Evolutionary conservation across 2,797 vertebrate species (phyloP).

Genomic region (Acanthopagrus latus): DNA sequence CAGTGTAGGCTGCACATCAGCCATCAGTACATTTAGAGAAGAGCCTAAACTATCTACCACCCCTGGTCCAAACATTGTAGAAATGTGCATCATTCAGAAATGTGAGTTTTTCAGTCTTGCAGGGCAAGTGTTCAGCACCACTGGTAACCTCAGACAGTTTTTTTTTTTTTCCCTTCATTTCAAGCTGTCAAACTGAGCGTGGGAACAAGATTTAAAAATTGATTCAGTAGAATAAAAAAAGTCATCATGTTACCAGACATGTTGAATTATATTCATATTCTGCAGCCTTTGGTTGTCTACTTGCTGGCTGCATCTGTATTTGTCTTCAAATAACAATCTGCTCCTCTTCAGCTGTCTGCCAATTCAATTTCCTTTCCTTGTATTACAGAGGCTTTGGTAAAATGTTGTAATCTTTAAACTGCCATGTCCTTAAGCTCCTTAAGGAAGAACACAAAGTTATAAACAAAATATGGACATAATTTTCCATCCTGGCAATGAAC

Average conservation of each 20-base stretch:
- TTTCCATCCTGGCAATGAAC: slow-evolving; percentile 7
- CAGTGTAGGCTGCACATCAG: too few species aligned
- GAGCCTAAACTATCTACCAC: too few species aligned
- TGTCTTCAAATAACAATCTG: slow-evolving; percentile 19
- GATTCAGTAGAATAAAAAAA: slow-evolving; percentile 25
- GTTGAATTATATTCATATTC: slow-evolving; percentile 22
- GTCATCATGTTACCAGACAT: background rate
- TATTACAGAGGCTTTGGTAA: slow-evolving; percentile 30
- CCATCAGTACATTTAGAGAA: too few species aligned
- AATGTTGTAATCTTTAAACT: slow-evolving; percentile 12
- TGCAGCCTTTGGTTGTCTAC: slow-evolving; percentile 7
- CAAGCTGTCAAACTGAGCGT: slow-evolving; percentile 11
- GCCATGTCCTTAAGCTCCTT: slow-evolving; percentile 14
- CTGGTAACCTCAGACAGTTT: background rate
- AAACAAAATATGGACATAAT: background rate
- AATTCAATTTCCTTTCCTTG: slow-evolving; percentile 23
- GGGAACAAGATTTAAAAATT: slow-evolving; percentile 13
- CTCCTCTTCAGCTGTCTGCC: slow-evolving; percentile 19
- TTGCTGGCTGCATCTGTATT: slow-evolving; percentile 21
- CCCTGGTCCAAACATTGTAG: background rate
- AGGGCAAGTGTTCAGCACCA: background rate
- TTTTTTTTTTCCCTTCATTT: slow-evolving; percentile 1
- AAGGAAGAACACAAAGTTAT: slow-evolving; percentile 13
- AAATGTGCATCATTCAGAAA: background rate
- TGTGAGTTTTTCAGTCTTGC: background rate